Conservation (phyloP, 1,140 invertebrate species). For the Pseudomyrmex concolor region DNA sequence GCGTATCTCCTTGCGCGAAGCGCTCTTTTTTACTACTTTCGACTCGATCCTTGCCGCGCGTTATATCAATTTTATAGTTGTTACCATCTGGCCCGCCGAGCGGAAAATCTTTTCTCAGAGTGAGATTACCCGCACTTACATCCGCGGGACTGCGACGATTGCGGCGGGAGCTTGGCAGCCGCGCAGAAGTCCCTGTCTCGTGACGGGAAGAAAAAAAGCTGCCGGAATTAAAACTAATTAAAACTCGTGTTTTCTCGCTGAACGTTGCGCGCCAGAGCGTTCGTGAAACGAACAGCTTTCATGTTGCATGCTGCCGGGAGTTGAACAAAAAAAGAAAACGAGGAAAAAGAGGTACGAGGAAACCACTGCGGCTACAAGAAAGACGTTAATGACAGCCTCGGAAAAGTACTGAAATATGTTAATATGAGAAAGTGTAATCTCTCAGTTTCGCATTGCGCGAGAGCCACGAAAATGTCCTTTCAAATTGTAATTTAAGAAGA, state of each 20-base stretch:
- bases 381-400: conserved; percentile 2
- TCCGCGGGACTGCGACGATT: conserved; percentile 34
- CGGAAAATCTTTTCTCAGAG: conserved; percentile 49
- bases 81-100: conserved; percentile 46
- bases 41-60: conserved; percentile 44
- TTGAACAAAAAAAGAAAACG: background rate
- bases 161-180: conserved; percentile 34
- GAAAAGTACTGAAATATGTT: conserved; percentile 16
- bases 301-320: conserved; percentile 2
- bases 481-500: background rate
- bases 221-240: conserved; percentile 65
- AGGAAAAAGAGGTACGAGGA: background rate
- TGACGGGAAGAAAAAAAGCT: conserved; percentile 22
- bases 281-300: conserved; percentile 56
- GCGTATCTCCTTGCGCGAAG: conserved; percentile 49
- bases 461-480: background rate
- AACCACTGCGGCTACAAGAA: background rate
- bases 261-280: conserved; percentile 16
- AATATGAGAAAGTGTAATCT: conserved; percentile 3
- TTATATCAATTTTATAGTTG: conserved; percentile 58
- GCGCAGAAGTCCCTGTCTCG: conserved; percentile 39
- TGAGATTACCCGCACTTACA: conserved; percentile 55
- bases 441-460: background rate
- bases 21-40: conserved; percentile 11
- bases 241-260: conserved; percentile 58